Percentiles rank a stretch among this genome's conserved stretches.
phyloP scores from a whole-genome alignment of 2,113 vertebrate species.

The Thryonomys swinderianus region DNA sequence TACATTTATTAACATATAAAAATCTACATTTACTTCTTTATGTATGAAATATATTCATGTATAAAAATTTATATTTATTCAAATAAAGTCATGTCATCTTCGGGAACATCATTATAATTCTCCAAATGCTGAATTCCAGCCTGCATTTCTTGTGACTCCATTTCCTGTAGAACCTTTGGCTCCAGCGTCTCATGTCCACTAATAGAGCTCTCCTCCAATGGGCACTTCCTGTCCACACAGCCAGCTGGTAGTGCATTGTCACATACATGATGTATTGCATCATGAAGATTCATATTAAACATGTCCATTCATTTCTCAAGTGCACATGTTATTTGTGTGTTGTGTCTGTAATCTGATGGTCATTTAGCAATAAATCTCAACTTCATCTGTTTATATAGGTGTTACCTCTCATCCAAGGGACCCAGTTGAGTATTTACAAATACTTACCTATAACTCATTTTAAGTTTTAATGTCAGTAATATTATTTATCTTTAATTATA shows the following conservation, averaged over 20 bases:
- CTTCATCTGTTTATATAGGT: background rate
- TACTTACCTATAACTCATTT: background rate
- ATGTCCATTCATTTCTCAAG: background rate
- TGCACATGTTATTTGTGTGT: background rate
- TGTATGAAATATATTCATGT: background rate
- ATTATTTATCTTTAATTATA: background rate
- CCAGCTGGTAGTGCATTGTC: background rate
- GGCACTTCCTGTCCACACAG: background rate
- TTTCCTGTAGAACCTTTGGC: background rate
- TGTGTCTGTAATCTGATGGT: background rate
- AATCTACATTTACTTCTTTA: background rate
- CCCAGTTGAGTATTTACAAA: background rate
- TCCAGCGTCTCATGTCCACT: background rate
- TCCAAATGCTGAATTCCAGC: background rate
- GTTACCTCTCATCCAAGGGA: background rate
- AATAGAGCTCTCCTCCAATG: background rate
- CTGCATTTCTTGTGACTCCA: background rate
- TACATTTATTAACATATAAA: background rate
- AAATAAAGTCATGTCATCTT: background rate
- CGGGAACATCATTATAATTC: background rate
- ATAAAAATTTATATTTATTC: background rate
- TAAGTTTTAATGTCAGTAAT: background rate
- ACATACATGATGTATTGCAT: background rate
- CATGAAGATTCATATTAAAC: background rate
- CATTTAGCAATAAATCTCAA: background rate